phyloP scores from a whole-genome alignment of 2,113 vertebrate species.

The Narcine bancroftii region DNA sequence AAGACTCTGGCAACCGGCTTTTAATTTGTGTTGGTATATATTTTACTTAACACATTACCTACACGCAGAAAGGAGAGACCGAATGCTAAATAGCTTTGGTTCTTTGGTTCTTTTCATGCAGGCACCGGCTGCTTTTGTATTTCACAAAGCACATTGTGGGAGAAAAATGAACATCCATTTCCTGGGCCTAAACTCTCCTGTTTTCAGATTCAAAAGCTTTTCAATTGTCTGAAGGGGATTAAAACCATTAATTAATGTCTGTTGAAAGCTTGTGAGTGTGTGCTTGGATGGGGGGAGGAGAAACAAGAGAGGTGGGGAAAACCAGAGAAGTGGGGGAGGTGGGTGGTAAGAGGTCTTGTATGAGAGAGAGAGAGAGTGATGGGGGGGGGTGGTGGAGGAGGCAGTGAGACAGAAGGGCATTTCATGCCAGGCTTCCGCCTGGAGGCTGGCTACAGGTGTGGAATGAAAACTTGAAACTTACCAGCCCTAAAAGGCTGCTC shows the following conservation, averaged over 20 bases:
- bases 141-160: not conserved
- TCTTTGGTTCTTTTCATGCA: conserved; percentile 58
- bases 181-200: conserved; percentile 52
- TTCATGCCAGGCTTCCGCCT: too few species aligned
- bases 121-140: conserved; percentile 44
- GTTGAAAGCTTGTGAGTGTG: conserved; percentile 43
- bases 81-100: conserved; percentile 52
- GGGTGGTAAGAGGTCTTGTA: not conserved
- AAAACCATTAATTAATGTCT: conserved; percentile 50
- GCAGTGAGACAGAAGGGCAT: too few species aligned
- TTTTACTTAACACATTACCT: not conserved
- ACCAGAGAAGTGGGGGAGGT: not conserved
- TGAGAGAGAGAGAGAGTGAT: not conserved
- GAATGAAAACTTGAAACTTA: too few species aligned
- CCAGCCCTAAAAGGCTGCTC: too few species aligned
- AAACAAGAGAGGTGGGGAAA: too few species aligned
- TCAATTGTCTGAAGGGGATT: conserved; percentile 52
- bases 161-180: conserved; percentile 55
- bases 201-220: conserved; percentile 65
- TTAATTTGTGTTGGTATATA: conserved; percentile 47
- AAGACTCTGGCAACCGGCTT: conserved; percentile 51
- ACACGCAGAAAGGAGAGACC: conserved; percentile 41
- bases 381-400: not conserved
- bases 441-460: too few species aligned
- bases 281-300: not conserved